phyloP scores from a whole-genome alignment of 1,140 invertebrate genomes.

The Drosophila ogumai region DNA sequence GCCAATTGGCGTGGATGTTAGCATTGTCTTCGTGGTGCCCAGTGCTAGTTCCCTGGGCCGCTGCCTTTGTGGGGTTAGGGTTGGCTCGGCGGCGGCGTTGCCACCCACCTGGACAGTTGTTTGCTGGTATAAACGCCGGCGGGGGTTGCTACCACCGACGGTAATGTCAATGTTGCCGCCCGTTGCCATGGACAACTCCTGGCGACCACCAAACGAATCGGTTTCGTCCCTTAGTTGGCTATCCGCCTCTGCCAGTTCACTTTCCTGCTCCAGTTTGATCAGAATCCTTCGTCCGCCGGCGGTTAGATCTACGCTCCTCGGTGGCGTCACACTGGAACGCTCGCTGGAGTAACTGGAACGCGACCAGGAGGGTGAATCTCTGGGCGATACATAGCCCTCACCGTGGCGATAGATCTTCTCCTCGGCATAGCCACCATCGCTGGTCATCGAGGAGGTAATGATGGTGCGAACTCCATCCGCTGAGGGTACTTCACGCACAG shows the following conservation, averaged over 20 bases:
- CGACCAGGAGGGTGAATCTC: conserved; percentile 71
- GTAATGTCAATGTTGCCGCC: conserved; percentile 84
- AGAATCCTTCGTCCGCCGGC: conserved; percentile 76
- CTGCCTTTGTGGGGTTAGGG: conserved; percentile 44
- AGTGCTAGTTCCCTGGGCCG: conserved; percentile 67
- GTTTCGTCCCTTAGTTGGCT: conserved; percentile 61
- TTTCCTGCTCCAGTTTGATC: conserved; percentile 76
- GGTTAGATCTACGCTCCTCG: conserved; percentile 74
- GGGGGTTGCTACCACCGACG: conserved; percentile 76
- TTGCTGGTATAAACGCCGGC: conserved; percentile 76
- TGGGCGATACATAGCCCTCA: conserved; percentile 78
- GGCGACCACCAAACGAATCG: conserved; percentile 74
- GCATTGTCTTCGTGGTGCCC: conserved; percentile 70
- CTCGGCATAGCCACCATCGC: conserved; percentile 74
- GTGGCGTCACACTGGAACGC: conserved; percentile 72
- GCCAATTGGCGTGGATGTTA: conserved; percentile 75
- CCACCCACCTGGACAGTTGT: conserved; percentile 73
- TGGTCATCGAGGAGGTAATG: conserved; percentile 79
- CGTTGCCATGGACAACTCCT: conserved; percentile 72
- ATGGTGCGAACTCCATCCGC: conserved; percentile 79
- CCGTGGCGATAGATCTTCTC: conserved; percentile 82
- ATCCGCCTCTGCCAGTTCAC: conserved; percentile 45
- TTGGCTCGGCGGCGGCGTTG: conserved; percentile 43
- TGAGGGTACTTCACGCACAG: conserved; percentile 66
- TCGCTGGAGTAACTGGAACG: conserved; percentile 72